Percentiles rank a stretch among this genome's conserved stretches.
phyloP scores from a whole-genome alignment of 2,113 vertebrate species.

The Rhipidura dahli region DNA sequence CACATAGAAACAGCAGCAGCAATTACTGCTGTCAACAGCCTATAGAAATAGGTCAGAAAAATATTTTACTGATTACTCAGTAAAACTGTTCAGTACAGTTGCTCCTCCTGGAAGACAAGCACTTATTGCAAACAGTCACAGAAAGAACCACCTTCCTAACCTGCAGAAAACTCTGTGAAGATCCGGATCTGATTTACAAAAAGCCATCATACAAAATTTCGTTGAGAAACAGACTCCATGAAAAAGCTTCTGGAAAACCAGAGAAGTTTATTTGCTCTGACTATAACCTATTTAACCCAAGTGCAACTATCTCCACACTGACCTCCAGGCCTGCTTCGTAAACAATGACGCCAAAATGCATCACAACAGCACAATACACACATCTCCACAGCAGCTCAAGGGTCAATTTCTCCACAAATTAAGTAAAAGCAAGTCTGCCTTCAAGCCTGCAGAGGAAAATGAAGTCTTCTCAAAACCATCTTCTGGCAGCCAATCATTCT shows the following conservation, averaged over 20 bases:
- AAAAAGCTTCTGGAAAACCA: not conserved
- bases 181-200: not conserved
- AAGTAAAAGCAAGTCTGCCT: not conserved
- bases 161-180: not conserved
- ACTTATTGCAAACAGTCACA: accelerated
- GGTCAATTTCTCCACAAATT: not conserved
- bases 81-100: not conserved
- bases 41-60: not conserved
- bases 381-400: not conserved
- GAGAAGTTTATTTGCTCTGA: not conserved
- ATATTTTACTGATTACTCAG: not conserved
- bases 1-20: not conserved
- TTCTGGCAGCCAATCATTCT: not conserved
- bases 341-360: not conserved
- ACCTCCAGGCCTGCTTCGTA: not conserved
- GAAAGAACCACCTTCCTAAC: not conserved
- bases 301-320: not conserved
- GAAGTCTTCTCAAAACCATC: not conserved
- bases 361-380: not conserved
- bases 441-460: not conserved
- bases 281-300: not conserved
- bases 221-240: not conserved
- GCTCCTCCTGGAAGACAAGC: not conserved
- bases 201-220: not conserved
- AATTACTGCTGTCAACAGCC: not conserved